Evolutionary conservation across 2,888 invertebrate species (phyloP).

Genomic region (Icerya purchasi): DNA sequence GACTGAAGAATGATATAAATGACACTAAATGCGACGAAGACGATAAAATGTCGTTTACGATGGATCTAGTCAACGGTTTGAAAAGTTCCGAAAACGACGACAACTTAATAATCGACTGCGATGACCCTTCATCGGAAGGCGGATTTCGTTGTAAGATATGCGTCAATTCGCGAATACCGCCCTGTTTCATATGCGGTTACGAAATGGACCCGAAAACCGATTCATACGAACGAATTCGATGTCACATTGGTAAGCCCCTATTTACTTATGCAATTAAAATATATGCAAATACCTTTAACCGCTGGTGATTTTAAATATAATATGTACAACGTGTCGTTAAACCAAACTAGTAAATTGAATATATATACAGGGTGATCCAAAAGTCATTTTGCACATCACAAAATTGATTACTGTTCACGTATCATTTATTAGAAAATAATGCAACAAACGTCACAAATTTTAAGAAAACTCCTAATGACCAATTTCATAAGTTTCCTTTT

Average conservation of each 20-base stretch:
- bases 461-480: too few species aligned
- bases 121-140: constrained; percentile 19
- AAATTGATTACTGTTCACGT: too few species aligned
- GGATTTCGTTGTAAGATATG: constrained; percentile 40
- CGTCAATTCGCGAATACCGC: constrained; percentile 31
- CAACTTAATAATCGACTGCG: not conserved
- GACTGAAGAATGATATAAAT: not conserved
- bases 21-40: not conserved
- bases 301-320: too few species aligned
- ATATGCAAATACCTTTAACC: too few species aligned
- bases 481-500: too few species aligned
- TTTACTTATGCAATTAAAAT: not conserved
- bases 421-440: too few species aligned
- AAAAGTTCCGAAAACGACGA: not conserved
- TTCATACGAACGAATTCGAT: constrained; percentile 29
- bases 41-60: too few species aligned
- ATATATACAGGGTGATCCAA: too few species aligned
- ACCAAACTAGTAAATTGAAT: too few species aligned
- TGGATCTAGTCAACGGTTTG: not conserved
- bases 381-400: too few species aligned
- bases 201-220: constrained; percentile 24
- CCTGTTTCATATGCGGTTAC: constrained; percentile 43
- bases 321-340: too few species aligned
- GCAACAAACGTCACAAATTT: too few species aligned
- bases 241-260: constrained; percentile 12